Conservation (phyloP, 2,797 vertebrate genomes). For the Pangasius krempfi region DNA sequence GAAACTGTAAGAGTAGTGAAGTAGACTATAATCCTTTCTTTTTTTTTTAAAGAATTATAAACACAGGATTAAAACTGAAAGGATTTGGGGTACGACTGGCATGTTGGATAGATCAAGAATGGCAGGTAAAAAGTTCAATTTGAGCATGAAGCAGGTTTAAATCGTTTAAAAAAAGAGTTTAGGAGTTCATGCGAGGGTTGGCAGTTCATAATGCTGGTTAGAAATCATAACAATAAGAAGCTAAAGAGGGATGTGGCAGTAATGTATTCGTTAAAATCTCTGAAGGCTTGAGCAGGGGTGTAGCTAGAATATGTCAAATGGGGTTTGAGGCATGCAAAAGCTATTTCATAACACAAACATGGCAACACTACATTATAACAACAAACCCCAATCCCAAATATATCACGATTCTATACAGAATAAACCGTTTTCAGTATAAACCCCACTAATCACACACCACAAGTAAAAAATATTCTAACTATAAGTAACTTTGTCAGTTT, state of each 20-base stretch:
- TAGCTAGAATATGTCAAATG: background rate
- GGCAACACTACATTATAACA: background rate
- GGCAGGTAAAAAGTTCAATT: constrained; percentile 27
- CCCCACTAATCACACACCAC: background rate
- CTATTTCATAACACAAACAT: background rate
- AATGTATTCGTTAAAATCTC: constrained; percentile 2
- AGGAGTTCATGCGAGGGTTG: constrained; percentile 2
- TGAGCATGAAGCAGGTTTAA: background rate
- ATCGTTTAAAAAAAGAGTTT: background rate
- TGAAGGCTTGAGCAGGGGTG: background rate
- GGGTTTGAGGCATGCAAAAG: background rate
- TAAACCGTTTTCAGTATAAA: background rate
- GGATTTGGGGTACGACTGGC: background rate
- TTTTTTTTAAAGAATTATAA: background rate
- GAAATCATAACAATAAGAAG: constrained; percentile 1
- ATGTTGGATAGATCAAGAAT: background rate
- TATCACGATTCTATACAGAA: background rate
- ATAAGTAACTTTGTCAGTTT: background rate
- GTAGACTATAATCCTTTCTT: constrained; percentile 8
- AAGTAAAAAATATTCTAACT: background rate
- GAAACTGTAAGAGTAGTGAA: constrained; percentile 2
- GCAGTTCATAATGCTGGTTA: constrained; percentile 11
- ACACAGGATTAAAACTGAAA: constrained; percentile 18
- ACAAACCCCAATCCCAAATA: background rate
- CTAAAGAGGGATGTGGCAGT: background rate